phyloP scores from a whole-genome alignment of 2,888 invertebrate species.

The Entomobrya proxima region DNA sequence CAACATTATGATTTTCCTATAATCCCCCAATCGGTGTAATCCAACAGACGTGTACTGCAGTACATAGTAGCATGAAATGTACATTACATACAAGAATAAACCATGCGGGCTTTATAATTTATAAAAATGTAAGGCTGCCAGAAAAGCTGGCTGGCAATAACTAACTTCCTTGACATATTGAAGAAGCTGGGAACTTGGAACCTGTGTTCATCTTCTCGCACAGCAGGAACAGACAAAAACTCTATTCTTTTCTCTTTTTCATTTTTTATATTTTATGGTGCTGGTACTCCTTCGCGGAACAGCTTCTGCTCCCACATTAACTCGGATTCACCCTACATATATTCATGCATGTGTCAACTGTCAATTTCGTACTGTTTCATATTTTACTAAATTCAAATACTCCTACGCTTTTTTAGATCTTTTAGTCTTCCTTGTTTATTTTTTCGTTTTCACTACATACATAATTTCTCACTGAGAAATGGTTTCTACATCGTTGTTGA shows the following conservation, averaged over 20 bases:
- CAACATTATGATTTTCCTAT: no score
- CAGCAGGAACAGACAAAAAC: not conserved
- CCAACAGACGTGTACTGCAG: no score
- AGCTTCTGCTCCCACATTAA: not conserved
- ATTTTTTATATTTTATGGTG: slow-evolving; percentile 3
- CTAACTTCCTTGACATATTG: slow-evolving; percentile 52
- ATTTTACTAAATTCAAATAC: not conserved
- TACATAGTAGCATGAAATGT: not conserved
- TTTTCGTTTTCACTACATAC: not conserved
- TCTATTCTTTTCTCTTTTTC: not conserved
- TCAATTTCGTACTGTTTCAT: not conserved
- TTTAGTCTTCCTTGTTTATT: not conserved
- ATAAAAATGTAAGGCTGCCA: slow-evolving; percentile 29
- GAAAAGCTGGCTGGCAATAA: slow-evolving; percentile 31
- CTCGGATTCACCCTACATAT: slow-evolving; percentile 23
- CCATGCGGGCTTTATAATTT: not conserved
- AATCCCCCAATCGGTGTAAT: no score
- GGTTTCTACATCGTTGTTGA: not conserved
- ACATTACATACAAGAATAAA: not conserved
- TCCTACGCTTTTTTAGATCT: not conserved
- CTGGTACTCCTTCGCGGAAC: not conserved
- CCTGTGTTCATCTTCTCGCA: not conserved
- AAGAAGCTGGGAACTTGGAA: not conserved
- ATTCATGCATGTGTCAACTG: slow-evolving; percentile 37
- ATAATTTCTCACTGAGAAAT: not conserved